Evolutionary conservation across 2,113 vertebrate species (phyloP), one percentile per base, ranked within the genome.

Genomic region (Caracal caracal): DNA sequence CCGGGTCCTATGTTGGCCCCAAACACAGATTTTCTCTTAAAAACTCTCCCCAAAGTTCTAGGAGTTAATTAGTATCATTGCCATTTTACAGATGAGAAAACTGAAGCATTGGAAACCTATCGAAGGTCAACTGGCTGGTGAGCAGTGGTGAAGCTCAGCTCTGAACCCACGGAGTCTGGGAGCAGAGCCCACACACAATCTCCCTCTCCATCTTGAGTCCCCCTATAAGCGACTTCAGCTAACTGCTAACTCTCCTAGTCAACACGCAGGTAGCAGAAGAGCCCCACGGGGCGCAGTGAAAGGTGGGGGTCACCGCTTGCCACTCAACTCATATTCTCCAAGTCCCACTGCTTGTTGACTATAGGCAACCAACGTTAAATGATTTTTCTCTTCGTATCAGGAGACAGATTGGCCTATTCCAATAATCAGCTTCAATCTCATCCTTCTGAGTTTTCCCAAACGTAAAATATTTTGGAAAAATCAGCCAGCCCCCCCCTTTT

Each of bases 401-500:
- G 92, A 68, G 53, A 82, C 37, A 56, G 75, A 84, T 63, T 53
- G 10, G 65, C 15, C 83, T 73, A 87, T n/a, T 94, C 78, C 47
- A 19, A 70, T 78, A 65, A 91, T 86, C 17, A 88, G 17, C 51
- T 93, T 92, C 78, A 94, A 84, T 37, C 24, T 63, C 70, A 75
- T 71, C 28, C 47, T 40, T 95, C 47, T 78, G 28, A 76, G 91
- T 96, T 96, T 93, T 76, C 51, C 73, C 96, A 96, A 91, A 93
- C 1, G 16, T 78, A 43, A 76, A 84, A 51, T 86, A 66, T 71
- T 96, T 88, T 88, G 40, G 35, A 88, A 83, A 95, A 88, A 83
- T 71, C 30, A 92, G 30, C 68, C 53, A 88, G 49, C 6, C 43
- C 43, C 43, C 43, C 7, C 5, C 3, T 33, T 66, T 73, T 85